Evolutionary conservation across 2,888 invertebrate genomes (phyloP), one percentile per base, ranked within the genome.

Genomic region (Hypomecis punctinalis): DNA sequence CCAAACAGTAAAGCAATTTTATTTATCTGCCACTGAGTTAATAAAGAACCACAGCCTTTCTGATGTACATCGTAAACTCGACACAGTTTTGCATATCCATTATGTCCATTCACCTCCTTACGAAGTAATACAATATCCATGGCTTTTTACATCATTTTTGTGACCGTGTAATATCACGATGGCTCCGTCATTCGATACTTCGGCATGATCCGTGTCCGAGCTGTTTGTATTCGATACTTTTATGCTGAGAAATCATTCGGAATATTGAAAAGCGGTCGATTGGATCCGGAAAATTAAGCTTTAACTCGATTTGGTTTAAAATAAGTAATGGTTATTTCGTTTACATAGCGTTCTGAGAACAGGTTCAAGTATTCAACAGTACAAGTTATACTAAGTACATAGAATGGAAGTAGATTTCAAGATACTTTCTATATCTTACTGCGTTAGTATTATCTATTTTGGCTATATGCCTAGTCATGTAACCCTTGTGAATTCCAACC

Each of bases 121-220:
- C 23, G 23, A 23, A 23, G 23, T 23, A 23, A 23, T 23, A 23
- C 23, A 23, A 23, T 23, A 23, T 23, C 23, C 23, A 23, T 23
- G 23, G 23, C 23, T 23, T 61, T 64, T 66, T 45, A 62, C 63
- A 42, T 23, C 55, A 48, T 58, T 57, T 61, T 47, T 46, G 53
- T 63, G 62, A 61, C 55, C 52, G 59, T 62, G 48, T 63, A 53
- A 63, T 63, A 58, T 67, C 65, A 40, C 43, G 54, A 40, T 63
- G 60, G 59, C 51, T 59, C 23, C 59, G 66, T 57, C 62, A 70
- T 63, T 55, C 46, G 67, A 68, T 66, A 64, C 60, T 37, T 56
- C 53, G 53, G 9, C 13, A 11, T 61, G 54, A 63, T 63, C 63
- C 54, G 54, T 63, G 57, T 63, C 52, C 40, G 7, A 56, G 49